Evolutionary conservation across 2,888 invertebrate species (phyloP), one percentile per base, ranked within the genome.

Genomic region (Ectemnius cavifrons): DNA sequence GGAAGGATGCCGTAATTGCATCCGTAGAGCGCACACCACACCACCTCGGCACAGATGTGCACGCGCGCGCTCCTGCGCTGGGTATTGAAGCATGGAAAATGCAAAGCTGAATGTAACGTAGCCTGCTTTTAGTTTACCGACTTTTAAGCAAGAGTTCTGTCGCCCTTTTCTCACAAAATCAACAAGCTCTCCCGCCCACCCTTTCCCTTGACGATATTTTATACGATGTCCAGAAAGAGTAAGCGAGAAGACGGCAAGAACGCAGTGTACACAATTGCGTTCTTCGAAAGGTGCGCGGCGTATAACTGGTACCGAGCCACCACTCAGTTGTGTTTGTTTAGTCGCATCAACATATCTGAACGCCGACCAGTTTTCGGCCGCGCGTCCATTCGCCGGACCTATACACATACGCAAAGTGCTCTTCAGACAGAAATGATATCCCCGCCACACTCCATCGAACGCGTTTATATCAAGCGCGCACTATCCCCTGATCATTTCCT

Each of bases 251-350:
- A 37, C 5, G 37, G 37, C 37, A 37, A 8, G 8, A 8, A 37
- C 0, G 37, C 75, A 77, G 65, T 73, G 79, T 77, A 72, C 81
- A 79, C 71, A 81, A 77, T 71, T 75, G 77, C 60, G 73, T 81
- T 79, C 73, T 52, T 58, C 73, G 79, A 81, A 81, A 79, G 65
- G 74, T 71, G 70, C 65, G 59, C 73, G 61, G 57, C 73, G 61
- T 45, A 16, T 61, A 64, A 64, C 60, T 61, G 66, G 64, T 60
- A 60, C 56, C 67, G 61, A 60, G 62, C 61, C 74, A 57, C 62
- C 67, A 65, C 67, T 57, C 58, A 63, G 67, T 75, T 67, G 63
- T 77, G 59, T 81, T 81, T 81, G 75, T 73, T 81, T 79, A 81
- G 81, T 71, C 79, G 77, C 46, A 37, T 67, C 67, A 72, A 28